Percentiles rank a stretch among this genome's conserved stretches.
These are phyloP conservation scores for Aldabrachelys gigantea DNA, from an alignment of 2,113 vertebrate species.

Conservation along the genomic window DNA sequence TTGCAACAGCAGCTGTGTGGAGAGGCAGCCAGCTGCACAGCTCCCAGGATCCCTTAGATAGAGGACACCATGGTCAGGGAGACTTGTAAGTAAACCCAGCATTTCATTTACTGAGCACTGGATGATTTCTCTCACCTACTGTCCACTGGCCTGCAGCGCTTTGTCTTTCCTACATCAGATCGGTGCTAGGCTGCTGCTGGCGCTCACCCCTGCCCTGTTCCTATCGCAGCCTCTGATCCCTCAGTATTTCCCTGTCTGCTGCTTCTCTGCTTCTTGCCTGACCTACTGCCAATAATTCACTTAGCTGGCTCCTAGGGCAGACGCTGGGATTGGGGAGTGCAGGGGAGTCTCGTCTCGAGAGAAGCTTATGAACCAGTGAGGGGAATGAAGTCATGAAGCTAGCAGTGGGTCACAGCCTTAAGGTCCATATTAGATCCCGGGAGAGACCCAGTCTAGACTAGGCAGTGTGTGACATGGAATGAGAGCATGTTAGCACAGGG, in stretches of 20 bases:
- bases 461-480: background rate
- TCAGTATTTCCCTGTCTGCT: background rate
- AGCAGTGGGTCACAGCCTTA: too few relatives aligned
- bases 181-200: background rate
- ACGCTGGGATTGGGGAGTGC: background rate
- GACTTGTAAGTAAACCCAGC: too few relatives aligned
- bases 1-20: background rate
- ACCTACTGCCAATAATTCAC: background rate
- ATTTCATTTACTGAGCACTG: background rate
- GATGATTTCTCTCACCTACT: too few relatives aligned
- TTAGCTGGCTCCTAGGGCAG: background rate
- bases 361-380: background rate
- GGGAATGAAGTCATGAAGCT: too few relatives aligned
- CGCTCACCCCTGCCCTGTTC: background rate
- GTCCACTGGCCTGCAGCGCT: background rate
- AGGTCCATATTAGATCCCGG: background rate
- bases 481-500: background rate
- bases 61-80: background rate
- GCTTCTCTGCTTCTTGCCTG: background rate
- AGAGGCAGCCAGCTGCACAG: too few relatives aligned
- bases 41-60: background rate
- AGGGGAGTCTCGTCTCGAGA: background rate
- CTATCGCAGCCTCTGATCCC: too few relatives aligned
- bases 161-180: too few relatives aligned
- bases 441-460: background rate